Conservation (phyloP, 2,113 vertebrate genomes). For the Butorides virescens region DNA sequence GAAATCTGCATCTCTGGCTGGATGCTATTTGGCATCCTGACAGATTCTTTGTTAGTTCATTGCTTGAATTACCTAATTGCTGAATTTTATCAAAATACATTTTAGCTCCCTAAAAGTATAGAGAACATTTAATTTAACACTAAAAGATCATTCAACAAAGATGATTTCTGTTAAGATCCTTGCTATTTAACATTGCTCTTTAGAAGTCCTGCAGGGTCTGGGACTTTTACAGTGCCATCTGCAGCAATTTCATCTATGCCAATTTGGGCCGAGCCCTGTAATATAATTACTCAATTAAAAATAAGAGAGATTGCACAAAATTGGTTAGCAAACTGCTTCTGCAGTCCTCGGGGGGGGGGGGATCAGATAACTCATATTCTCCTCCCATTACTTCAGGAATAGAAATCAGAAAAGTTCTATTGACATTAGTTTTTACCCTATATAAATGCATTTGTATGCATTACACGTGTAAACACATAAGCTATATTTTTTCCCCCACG, state of each 20-base stretch:
- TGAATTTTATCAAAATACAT: not conserved
- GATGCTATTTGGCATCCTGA: not conserved
- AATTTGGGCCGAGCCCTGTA: not conserved
- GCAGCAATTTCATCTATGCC: not conserved
- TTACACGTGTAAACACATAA: not conserved
- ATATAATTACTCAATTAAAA: not conserved
- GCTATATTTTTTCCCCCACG: not conserved
- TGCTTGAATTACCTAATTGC: not conserved
- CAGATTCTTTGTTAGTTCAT: not conserved
- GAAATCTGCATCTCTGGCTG: not conserved
- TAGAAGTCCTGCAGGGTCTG: not conserved
- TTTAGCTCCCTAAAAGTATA: not conserved
- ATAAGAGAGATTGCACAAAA: not conserved
- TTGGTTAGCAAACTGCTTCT: not conserved
- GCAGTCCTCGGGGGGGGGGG: not conserved
- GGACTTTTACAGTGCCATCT: not conserved
- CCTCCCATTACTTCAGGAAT: not conserved
- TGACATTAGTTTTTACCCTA: not conserved
- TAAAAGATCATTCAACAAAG: not conserved
- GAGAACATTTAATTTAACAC: not conserved
- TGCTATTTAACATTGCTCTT: not conserved
- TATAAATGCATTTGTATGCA: not conserved
- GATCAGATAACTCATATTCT: not conserved
- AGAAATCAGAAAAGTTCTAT: not conserved
- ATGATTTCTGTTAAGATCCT: not conserved